Evolutionary conservation across 2,888 invertebrate genomes (phyloP).

Genomic region (Drosophila pseudotalamancana): DNA sequence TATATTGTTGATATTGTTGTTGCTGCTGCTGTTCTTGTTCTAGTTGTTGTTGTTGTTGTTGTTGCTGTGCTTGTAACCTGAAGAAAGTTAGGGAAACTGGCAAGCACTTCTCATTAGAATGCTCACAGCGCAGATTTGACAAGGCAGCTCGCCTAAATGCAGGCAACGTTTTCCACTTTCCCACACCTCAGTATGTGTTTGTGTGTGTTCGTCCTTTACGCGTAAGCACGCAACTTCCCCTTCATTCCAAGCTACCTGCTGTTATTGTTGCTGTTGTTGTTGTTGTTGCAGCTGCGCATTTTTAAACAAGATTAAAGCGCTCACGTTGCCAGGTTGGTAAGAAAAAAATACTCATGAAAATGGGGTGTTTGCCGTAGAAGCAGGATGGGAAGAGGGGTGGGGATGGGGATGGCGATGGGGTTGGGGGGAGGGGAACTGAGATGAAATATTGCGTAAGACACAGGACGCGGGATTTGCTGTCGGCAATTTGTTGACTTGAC

Average conservation of each 20-base stretch:
- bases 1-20: slow-evolving; percentile 36
- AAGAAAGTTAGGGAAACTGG: slow-evolving; percentile 54
- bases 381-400: no score
- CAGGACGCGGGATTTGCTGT: slow-evolving; percentile 52
- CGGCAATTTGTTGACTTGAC: slow-evolving; percentile 78
- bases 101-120: slow-evolving; percentile 76
- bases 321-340: slow-evolving; percentile 66
- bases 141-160: slow-evolving; percentile 69
- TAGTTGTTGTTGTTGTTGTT: slow-evolving; percentile 13
- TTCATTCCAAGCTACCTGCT: background rate
- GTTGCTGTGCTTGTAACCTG: slow-evolving; percentile 43
- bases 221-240: slow-evolving; percentile 55
- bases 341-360: background rate
- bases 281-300: slow-evolving; percentile 72
- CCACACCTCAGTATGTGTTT: slow-evolving; percentile 7
- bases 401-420: background rate
- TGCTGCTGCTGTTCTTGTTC: no score
- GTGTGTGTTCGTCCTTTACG: slow-evolving; percentile 29
- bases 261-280: slow-evolving; percentile 12
- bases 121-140: slow-evolving; percentile 73
- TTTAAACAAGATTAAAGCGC: slow-evolving; percentile 78
- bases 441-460: slow-evolving; percentile 31
- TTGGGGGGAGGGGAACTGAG: background rate
- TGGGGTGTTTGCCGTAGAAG: no score
- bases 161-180: slow-evolving; percentile 39